Evolutionary conservation across 2,797 vertebrate genomes (phyloP), one percentile per base, ranked within the genome.

Genomic region (Pogonophryne albipinna): DNA sequence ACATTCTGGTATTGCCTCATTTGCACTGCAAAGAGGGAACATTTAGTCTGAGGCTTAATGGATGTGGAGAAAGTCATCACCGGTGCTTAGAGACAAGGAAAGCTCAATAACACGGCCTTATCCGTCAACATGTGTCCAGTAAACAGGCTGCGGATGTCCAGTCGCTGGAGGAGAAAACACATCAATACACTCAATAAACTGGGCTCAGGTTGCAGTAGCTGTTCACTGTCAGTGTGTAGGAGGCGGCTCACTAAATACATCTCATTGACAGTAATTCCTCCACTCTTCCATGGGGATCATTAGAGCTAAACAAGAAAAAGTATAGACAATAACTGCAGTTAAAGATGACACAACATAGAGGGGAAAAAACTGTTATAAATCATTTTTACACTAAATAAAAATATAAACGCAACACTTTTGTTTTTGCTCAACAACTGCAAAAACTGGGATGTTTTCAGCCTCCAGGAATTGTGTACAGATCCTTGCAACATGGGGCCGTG

Each of bases 121-220:
- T 80, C 16, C 47, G 41, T 65, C 47, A 59, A 75, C 6, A 17
- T 62, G 15, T 56, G 42, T 66, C 66, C 42, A 38, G 53, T 65
- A 55, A 84, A 71, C 50, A 67, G 56, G 38, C n/a, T 10, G 19
- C 31, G 42, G 47, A 55, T 12, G 60, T 58, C 23, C 65, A 55
- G 64, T 4, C 41, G 34, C 73, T 84, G 71, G 13, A 51, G 62
- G 73, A 78, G 50, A 76, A 75, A 85, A 76, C 64, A 58, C 61
- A 62, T 72, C 53, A 66, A 69, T 60, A 42, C 13, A 23, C 20
- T 78, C 46, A 34, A 57, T 59, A 45, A 58, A 61, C 16, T 17
- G 56, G 5, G 19, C 17, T 46, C 49, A 20, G 19, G 49, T 73
- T 66, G 14, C 70, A 71, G 50, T 63, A 53, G 19, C 44, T n/a